Conservation (phyloP, 1,140 invertebrate species). For the Neodiprion lecontei region DNA sequence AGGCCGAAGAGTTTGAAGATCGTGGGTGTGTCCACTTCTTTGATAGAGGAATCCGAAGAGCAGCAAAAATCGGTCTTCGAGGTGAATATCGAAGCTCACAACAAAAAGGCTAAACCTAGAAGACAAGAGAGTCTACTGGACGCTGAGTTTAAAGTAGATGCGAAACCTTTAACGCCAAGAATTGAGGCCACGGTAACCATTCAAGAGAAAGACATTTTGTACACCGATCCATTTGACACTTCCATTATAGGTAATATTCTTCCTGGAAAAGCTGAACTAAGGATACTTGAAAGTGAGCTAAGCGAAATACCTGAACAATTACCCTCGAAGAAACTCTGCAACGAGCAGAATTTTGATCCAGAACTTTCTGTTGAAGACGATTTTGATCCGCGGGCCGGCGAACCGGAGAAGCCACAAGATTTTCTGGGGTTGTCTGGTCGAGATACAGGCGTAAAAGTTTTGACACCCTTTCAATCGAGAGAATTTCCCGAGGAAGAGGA, state of each 20-base stretch:
- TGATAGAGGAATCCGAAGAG: constrained; percentile 32
- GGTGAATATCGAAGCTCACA: constrained; percentile 17
- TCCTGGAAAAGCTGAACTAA: constrained; percentile 79
- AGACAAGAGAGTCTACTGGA: constrained; percentile 57
- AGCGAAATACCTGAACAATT: constrained; percentile 51
- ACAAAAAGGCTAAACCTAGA: constrained; percentile 10
- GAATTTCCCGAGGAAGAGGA: constrained; percentile 50
- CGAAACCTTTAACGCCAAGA: constrained; percentile 72
- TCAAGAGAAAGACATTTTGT: constrained; percentile 49
- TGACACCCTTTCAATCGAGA: constrained; percentile 54
- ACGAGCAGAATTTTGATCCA: constrained; percentile 35
- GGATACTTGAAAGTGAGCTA: constrained; percentile 77
- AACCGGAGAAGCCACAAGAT: constrained; percentile 40
- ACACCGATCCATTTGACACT: constrained; percentile 80
- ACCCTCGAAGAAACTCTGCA: constrained; percentile 32
- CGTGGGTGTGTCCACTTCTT: constrained; percentile 17
- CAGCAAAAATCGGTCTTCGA: constrained; percentile 1
- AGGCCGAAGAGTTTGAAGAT: constrained; percentile 32
- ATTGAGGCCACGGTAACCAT: constrained; percentile 52
- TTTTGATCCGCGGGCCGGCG: constrained; percentile 50
- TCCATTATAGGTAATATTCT: constrained; percentile 77
- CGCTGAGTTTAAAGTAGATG: constrained; percentile 68
- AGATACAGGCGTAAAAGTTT: constrained; percentile 49
- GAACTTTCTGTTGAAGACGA: constrained; percentile 44
- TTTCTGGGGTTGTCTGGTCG: constrained; percentile 47